Conservation (phyloP, 1,140 invertebrate species). For the Drosophila navojoa region DNA sequence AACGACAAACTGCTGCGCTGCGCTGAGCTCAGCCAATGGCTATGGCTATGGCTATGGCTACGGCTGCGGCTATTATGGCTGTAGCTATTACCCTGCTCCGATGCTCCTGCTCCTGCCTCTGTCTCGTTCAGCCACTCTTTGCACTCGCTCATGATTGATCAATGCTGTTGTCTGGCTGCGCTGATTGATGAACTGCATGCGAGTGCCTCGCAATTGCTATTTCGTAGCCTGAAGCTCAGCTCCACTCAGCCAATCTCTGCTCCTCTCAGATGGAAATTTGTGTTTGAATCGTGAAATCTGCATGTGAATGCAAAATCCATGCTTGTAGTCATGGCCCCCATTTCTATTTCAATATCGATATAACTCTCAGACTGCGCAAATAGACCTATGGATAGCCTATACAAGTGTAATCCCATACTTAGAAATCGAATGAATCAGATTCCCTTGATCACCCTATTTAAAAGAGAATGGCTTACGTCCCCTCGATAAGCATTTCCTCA, state of each 20-base stretch:
- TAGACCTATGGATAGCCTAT: too few species aligned
- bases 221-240: background rate
- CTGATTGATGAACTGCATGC: conserved; percentile 45
- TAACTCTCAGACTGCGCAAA: too few species aligned
- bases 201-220: background rate
- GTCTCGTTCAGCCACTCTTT: background rate
- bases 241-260: background rate
- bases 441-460: too few species aligned
- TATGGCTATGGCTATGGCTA: background rate
- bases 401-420: too few species aligned
- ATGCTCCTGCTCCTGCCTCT: background rate
- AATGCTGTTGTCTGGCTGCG: conserved; percentile 37
- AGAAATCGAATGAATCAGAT: too few species aligned
- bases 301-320: too few species aligned
- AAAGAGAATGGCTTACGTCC: too few species aligned
- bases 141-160: conserved; percentile 36
- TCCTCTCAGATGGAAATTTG: background rate
- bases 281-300: too few species aligned
- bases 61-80: background rate
- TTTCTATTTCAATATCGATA: too few species aligned
- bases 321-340: too few species aligned
- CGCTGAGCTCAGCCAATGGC: background rate
- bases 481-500: too few species aligned
- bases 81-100: background rate
- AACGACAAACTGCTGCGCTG: conserved; percentile 10